Percentiles rank a stretch among this genome's conserved stretches.
Conservation (phyloP, 2,797 vertebrate species). For the Siniperca obscura region DNA sequence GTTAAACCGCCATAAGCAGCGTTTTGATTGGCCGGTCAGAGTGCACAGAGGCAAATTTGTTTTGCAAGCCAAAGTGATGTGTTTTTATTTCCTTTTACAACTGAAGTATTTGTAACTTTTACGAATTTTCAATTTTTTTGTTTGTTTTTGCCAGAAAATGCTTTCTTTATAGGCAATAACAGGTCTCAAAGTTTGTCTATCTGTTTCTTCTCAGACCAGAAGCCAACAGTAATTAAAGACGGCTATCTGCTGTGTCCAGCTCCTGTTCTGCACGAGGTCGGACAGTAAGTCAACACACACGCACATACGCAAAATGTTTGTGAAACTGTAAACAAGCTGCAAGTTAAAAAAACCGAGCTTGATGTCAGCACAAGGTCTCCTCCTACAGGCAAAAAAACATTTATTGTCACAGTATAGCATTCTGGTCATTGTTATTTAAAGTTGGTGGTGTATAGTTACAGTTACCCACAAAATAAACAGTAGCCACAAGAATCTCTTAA, state of each 20-base stretch:
- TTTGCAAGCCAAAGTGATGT: not conserved
- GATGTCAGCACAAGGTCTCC: not conserved
- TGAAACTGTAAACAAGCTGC: slow-evolving; percentile 2
- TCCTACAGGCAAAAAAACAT: not conserved
- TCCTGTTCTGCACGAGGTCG: slow-evolving; percentile 87
- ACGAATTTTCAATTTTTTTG: rapidly evolving
- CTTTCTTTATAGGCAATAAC: not conserved
- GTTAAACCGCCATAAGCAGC: not conserved
- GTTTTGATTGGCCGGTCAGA: not conserved
- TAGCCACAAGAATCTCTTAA: slow-evolving; percentile 20
- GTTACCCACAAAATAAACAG: slow-evolving; percentile 1
- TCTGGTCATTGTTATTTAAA: slow-evolving; percentile 11
- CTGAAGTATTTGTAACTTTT: not conserved
- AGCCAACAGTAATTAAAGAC: slow-evolving; percentile 85
- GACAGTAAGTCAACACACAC: slow-evolving; percentile 89
- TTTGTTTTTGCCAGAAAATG: slow-evolving; percentile 12
- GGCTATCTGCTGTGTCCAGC: slow-evolving; percentile 92
- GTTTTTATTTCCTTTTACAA: not conserved
- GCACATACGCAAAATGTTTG: not conserved
- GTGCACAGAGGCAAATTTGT: not conserved
- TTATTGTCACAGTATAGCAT: not conserved
- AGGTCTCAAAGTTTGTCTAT: slow-evolving; percentile 12
- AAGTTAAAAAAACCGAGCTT: not conserved
- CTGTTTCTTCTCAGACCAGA: slow-evolving; percentile 85
- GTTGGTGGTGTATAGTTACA: not conserved